Evolutionary conservation across 2,888 invertebrate species (phyloP).

Genomic region (Rotaria socialis): DNA sequence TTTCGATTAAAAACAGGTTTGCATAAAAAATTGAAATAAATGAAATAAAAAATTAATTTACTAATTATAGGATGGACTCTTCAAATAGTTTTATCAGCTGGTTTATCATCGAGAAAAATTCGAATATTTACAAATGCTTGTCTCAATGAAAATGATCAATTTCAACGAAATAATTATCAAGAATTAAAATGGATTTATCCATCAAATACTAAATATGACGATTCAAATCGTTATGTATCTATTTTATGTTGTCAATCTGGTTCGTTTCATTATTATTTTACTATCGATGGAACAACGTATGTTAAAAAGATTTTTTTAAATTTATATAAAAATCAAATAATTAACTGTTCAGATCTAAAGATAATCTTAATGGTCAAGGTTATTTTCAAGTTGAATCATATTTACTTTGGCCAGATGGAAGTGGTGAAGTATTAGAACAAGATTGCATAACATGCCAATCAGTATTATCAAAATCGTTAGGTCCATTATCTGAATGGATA

Average conservation of each 20-base stretch:
- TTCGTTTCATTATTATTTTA: constrained; percentile 44
- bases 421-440: constrained; percentile 9
- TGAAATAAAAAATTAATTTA: no score
- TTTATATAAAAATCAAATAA: background rate
- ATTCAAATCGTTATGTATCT: constrained; percentile 38
- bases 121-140: background rate
- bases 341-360: no score
- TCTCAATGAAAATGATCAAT: background rate
- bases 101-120: background rate
- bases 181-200: constrained; percentile 21
- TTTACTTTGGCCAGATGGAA: background rate
- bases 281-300: background rate
- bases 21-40: no score
- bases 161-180: background rate
- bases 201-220: constrained; percentile 11
- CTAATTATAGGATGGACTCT: background rate
- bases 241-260: constrained; percentile 37
- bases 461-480: constrained; percentile 39
- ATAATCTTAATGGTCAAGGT: constrained; percentile 37
- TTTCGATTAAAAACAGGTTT: background rate
- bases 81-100: background rate
- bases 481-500: constrained; percentile 39
- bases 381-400: constrained; percentile 41
- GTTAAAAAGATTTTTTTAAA: background rate
- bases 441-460: constrained; percentile 39